phyloP scores from a whole-genome alignment of 1,140 invertebrate genomes.

The Trissolcus basalis region DNA sequence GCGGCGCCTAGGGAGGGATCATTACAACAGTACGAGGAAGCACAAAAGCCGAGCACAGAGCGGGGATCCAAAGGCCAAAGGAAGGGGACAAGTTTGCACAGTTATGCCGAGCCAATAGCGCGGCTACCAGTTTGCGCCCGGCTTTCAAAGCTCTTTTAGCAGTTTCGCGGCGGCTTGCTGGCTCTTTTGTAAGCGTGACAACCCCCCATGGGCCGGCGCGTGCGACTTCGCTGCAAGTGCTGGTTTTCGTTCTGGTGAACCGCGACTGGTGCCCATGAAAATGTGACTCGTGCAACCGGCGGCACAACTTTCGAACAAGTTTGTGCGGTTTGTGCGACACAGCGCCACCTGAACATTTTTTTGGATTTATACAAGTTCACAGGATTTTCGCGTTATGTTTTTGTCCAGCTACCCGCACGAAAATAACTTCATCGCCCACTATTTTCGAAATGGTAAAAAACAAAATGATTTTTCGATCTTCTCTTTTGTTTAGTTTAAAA shows the following conservation, averaged over 20 bases:
- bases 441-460: conserved; percentile 49
- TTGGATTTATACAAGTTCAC: conserved; percentile 12
- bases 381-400: conserved; percentile 33
- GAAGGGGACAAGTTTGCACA: conserved; percentile 51
- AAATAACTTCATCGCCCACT: conserved; percentile 37
- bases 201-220: not conserved
- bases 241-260: too few species aligned
- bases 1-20: conserved; percentile 33
- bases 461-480: too few species aligned
- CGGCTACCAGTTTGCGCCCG: conserved; percentile 54
- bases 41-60: conserved; percentile 9
- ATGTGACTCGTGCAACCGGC: too few species aligned
- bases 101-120: conserved; percentile 25
- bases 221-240: too few species aligned
- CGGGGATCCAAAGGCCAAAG: conserved; percentile 14
- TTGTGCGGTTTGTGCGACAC: conserved; percentile 7
- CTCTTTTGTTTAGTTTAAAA: too few species aligned
- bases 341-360: conserved; percentile 4
- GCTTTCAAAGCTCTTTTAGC: conserved; percentile 36
- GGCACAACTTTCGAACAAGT: too few species aligned
- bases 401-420: conserved; percentile 36
- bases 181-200: not conserved
- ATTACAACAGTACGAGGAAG: conserved; percentile 23
- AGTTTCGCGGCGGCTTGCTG: conserved; percentile 1
- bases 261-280: too few species aligned